Evolutionary conservation across 2,797 vertebrate species (phyloP), one percentile per base, ranked within the genome.

Genomic region (Typhlichthys eigenmanni): DNA sequence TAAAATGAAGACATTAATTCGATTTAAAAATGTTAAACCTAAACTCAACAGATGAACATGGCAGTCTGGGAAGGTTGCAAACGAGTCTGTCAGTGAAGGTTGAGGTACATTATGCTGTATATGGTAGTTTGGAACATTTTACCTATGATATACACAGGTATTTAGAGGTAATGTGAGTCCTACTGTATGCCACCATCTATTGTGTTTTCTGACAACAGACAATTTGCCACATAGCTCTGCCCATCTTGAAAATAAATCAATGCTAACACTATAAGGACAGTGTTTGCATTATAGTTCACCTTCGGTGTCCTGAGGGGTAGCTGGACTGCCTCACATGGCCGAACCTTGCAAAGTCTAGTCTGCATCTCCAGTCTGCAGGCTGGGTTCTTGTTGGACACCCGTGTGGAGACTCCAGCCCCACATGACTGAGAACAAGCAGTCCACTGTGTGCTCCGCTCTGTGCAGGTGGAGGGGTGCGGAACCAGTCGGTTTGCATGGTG

Each of bases 341-440:
- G 80, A 57, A 88, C 69, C 65, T 92, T 73, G 68, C 97, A 98
- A 29, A 96, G 90, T 13, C 93, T 89, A 4, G 75, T 88, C 86
- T 98, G 94, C 55, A 89, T 91, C 86, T 98, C 95, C 71, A 98
- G 87, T 14, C 89, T 89, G 83, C 97, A 99, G 77, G 84, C 84
- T 0, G 53, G 84, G 66, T 98, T 99, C 88, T 93, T 92, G 87
- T 98, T 99, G 55, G 96, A 94, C 17, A 98, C 87, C 0, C 96
- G 91, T 0, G 90, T 95, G 60, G 97, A 92, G 63, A 97, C 62
- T 0, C 97, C 97, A 0, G 93, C 49, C 0, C 96, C 97, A 1
- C 97, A 99, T 78, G 91, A 94, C 69, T 79, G 88, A 0, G 97
- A 98, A 64, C 97, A 99, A 74, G 94, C 76, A 0, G 94, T 94